Evolutionary conservation across 2,888 invertebrate species (phyloP), one percentile per base, ranked within the genome.

Genomic region (Pteria penguin): DNA sequence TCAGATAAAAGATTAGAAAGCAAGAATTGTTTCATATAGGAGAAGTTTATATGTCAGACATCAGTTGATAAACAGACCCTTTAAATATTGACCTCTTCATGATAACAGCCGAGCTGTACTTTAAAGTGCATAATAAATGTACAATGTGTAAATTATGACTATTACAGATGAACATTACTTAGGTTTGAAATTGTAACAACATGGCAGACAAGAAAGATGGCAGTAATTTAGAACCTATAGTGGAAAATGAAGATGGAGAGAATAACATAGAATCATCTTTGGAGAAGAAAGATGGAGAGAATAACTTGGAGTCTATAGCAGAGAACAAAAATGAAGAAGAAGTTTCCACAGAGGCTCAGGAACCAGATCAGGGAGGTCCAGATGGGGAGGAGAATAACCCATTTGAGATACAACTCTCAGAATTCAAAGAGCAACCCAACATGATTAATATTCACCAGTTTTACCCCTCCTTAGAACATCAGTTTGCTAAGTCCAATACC

Each of bases 371-470:
- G 31, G 54, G 29, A 31, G 67, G 36, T 8, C 36, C 29, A 29
- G 29, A 33, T 22, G 27, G 55, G 36, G 32, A 29, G 54, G 67
- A 33, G 24, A 22, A 24, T 61, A 73, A 67, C 45, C 69, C 69
- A n/a, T 83, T 83, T 72, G 76, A 83, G 70, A 73, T 83, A 31
- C 54, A 76, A 29, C 54, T 83, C 8, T 80, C 83, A 68, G 75
- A 80, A 55, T 75, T 63, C 55, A 75, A 68, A 69, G 36, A 52
- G 61, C 63, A 75, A 63, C 68, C 62, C 1, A 84, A 84, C 29
- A 75, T 83, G 62, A 86, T 89, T 2, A 89, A 89, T 71, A 82
- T 89, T 8, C 86, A 89, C 66, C 89, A 89, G 81, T 89, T 89
- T 72, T 89, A 86, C 70, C 89, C 89, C 4, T 67, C 81, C 22